These are phyloP conservation scores for Drosophila limbata DNA, from an alignment of 2,888 invertebrate genomes.

Conservation along the genomic window DNA sequence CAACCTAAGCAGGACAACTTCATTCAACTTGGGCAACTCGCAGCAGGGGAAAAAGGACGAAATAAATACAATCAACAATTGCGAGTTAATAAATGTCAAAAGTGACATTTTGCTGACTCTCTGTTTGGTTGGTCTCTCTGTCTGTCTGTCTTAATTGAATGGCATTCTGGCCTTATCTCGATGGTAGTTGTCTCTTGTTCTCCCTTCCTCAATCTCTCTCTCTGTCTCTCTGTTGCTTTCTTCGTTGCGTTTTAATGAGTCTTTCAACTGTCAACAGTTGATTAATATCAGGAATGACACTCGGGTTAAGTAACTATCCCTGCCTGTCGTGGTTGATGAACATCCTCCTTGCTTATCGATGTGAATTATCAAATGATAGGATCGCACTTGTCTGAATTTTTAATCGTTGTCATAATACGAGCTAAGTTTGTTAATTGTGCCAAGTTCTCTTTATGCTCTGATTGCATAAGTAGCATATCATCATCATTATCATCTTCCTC, in stretches of 20 bases:
- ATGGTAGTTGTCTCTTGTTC: conserved; percentile 40
- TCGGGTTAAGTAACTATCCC: conserved; percentile 32
- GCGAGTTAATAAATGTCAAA: conserved; percentile 76
- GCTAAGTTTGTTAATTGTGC: conserved; percentile 38
- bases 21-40: conserved; percentile 13
- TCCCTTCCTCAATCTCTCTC: conserved; percentile 6
- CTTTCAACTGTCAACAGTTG: conserved; percentile 68
- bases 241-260: conserved; percentile 60
- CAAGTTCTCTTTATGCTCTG: conserved; percentile 41
- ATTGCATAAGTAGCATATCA: conserved; percentile 38
- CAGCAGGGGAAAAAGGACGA: conserved; percentile 25
- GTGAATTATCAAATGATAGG: conserved; percentile 11
- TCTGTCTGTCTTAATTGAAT: conserved; percentile 67
- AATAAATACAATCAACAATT: conserved; percentile 53
- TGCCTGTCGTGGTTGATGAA: conserved; percentile 1
- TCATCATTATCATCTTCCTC: not conserved
- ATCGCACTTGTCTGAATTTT: conserved; percentile 31
- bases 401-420: conserved; percentile 16
- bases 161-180: conserved; percentile 59
- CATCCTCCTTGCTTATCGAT: conserved; percentile 27
- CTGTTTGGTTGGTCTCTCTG: conserved; percentile 5
- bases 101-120: conserved; percentile 62
- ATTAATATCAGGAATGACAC: conserved; percentile 53
- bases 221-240: conserved; percentile 11
- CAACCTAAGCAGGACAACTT: conserved; percentile 34